Percentiles rank a stretch among this genome's conserved stretches.
Evolutionary conservation across 2,113 vertebrate genomes (phyloP).

Genomic region (Pristiophorus japonicus): DNA sequence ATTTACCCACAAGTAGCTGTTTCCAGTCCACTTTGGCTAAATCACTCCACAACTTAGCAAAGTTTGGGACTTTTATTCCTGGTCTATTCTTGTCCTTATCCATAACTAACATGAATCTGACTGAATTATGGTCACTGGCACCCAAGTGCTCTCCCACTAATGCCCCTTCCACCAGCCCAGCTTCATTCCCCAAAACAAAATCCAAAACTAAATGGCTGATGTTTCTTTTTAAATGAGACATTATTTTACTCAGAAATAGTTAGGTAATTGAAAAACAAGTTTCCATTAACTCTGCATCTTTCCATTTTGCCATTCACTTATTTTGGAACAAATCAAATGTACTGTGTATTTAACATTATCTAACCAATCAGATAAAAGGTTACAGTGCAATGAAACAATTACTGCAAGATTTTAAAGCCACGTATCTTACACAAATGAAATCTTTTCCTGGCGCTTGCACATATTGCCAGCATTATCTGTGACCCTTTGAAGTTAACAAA

Average conservation of each 20-base stretch:
- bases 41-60: no score
- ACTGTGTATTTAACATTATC: slow-evolving; percentile 14
- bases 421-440: not conserved
- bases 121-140: no score
- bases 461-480: not conserved
- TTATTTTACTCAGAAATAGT: not conserved
- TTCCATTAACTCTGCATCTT: not conserved
- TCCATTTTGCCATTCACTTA: not conserved
- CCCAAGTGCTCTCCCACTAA: no score
- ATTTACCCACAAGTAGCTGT: no score
- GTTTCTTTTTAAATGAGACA: not conserved
- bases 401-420: not conserved
- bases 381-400: not conserved
- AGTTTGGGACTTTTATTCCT: no score
- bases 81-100: no score
- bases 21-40: no score
- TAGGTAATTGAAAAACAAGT: not conserved
- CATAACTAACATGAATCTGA: no score
- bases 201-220: no score
- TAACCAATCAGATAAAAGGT: not conserved
- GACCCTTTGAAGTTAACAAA: slow-evolving; percentile 23
- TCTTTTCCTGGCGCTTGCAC: not conserved
- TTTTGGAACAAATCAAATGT: slow-evolving; percentile 31
- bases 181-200: no score
- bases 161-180: no score